Evolutionary conservation across 2,797 vertebrate species (phyloP).

Genomic region (Tapera naevia): DNA sequence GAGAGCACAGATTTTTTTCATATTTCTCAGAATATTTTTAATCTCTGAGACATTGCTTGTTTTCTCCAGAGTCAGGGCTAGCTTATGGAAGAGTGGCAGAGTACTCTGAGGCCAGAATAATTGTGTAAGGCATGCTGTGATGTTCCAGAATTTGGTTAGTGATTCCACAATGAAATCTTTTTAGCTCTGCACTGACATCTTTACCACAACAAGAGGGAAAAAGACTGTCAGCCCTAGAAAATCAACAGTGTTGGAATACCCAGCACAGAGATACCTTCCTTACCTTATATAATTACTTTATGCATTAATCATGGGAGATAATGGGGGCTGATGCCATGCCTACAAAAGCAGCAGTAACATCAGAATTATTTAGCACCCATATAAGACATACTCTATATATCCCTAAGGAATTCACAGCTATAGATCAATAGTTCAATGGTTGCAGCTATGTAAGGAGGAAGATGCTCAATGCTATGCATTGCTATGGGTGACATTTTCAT

Average conservation of each 20-base stretch:
- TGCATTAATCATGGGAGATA: not conserved
- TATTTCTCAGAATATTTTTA: constrained; percentile 4
- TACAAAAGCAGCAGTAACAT: not conserved
- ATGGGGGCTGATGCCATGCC: not conserved
- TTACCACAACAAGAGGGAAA: not conserved
- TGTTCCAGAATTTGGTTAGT: not conserved
- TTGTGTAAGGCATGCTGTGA: not conserved
- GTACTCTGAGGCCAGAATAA: not conserved
- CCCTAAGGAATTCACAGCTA: not conserved
- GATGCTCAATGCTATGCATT: not conserved
- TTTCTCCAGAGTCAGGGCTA: not conserved
- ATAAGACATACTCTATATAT: not conserved
- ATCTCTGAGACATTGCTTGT: constrained; percentile 25
- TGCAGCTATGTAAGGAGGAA: not conserved
- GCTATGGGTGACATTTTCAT: not conserved
- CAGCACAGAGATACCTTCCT: not conserved
- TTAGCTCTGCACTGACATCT: not conserved
- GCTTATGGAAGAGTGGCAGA: not conserved
- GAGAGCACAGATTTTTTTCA: not conserved
- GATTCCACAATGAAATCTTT: not conserved
- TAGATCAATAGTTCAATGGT: not conserved
- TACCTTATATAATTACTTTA: not conserved
- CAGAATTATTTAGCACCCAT: not conserved
- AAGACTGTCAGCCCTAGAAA: not conserved
- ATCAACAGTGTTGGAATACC: not conserved